Conservation (phyloP, 2,888 invertebrate species). For the Osmoderma eremita region DNA sequence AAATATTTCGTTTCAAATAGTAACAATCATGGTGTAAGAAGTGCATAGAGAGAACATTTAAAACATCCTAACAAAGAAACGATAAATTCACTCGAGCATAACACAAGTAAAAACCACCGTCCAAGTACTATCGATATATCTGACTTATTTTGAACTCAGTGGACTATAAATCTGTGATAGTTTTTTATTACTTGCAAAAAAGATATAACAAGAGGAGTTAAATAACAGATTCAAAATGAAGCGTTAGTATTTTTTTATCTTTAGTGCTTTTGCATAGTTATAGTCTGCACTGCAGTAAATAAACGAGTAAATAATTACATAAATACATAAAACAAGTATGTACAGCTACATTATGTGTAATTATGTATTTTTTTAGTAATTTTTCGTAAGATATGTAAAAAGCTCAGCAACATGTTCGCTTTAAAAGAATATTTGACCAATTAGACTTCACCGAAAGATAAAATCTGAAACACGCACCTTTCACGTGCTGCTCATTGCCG, state of each 20-base stretch:
- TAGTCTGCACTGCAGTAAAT: too few species aligned
- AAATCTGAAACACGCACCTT: constrained; percentile 9
- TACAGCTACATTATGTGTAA: too few species aligned
- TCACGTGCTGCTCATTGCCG: neutral
- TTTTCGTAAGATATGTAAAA: too few species aligned
- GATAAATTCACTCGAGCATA: constrained; percentile 23
- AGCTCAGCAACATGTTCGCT: constrained; percentile 5
- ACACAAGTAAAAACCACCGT: constrained; percentile 30
- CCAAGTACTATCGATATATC: constrained; percentile 28
- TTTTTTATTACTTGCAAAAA: too few species aligned
- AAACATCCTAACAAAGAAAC: constrained; percentile 12
- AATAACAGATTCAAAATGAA: too few species aligned
- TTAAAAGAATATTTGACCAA: constrained; percentile 21
- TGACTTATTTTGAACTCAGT: constrained; percentile 30
- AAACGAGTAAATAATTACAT: too few species aligned
- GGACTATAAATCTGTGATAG: constrained; percentile 26
- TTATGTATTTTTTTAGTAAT: too few species aligned
- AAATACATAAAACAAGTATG: too few species aligned
- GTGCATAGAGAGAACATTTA: constrained; percentile 27
- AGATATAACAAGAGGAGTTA: too few species aligned
- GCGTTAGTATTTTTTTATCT: too few species aligned
- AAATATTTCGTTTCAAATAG: too few species aligned
- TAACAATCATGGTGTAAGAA: neutral
- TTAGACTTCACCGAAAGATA: constrained; percentile 5
- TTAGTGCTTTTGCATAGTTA: too few species aligned